These are phyloP conservation scores for Cherax destructor DNA, from an alignment of 1,140 invertebrate species.

Conservation along the genomic window DNA sequence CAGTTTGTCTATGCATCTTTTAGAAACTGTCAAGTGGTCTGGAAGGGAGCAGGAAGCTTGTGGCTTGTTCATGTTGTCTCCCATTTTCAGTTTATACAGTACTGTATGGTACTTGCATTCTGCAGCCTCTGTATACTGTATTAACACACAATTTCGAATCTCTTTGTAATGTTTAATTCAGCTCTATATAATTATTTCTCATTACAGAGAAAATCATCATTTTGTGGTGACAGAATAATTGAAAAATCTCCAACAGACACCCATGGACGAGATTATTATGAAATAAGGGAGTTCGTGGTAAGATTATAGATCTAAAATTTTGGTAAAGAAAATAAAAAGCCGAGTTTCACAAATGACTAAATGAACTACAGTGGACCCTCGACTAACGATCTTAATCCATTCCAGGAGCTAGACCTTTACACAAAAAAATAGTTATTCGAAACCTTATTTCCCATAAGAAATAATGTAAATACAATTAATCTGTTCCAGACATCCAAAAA, in stretches of 20 bases:
- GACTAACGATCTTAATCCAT: too few relatives aligned
- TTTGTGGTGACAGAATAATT: conserved; percentile 18
- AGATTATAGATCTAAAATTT: neutral
- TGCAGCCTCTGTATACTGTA: neutral
- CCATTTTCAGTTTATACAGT: neutral
- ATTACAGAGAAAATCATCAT: conserved; percentile 2
- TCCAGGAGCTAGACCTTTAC: too few relatives aligned
- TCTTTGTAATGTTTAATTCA: neutral
- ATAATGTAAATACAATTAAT: too few relatives aligned
- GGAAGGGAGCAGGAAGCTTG: neutral
- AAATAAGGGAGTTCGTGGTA: conserved; percentile 13
- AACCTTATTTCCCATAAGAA: too few relatives aligned
- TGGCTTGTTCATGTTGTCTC: neutral
- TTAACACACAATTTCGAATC: neutral
- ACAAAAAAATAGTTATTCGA: too few relatives aligned
- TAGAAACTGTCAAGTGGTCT: neutral
- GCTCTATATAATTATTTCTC: neutral
- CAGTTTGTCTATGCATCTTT: too few relatives aligned
- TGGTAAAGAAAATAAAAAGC: too few relatives aligned
- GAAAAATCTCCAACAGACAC: neutral
- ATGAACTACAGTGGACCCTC: too few relatives aligned
- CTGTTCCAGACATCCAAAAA: too few relatives aligned
- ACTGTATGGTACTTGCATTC: neutral
- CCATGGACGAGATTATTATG: conserved; percentile 25
- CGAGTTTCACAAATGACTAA: too few relatives aligned